Percentiles rank a stretch among this genome's conserved stretches.
Conservation (phyloP, 2,888 invertebrate genomes). For the Dryocosmus kuriphilus region DNA sequence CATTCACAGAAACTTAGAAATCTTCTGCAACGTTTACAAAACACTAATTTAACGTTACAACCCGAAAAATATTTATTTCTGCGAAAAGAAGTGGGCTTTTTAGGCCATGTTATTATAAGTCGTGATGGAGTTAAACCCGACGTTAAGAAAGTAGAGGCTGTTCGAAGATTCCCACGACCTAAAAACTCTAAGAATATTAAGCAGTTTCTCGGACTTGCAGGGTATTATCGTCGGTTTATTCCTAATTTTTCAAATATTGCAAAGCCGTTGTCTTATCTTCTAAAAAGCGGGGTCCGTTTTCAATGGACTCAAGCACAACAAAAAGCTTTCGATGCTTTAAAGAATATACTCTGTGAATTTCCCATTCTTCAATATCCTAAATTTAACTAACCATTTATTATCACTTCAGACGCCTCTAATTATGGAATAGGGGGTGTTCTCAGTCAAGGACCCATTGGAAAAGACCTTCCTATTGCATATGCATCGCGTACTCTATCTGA, state of each 20-base stretch:
- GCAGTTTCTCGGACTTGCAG: background rate
- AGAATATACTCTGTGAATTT: slow-evolving; percentile 24
- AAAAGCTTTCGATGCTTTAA: slow-evolving; percentile 36
- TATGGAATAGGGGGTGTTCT: background rate
- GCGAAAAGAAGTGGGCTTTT: background rate
- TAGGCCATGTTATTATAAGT: background rate
- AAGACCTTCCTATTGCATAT: background rate
- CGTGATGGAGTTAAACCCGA: background rate
- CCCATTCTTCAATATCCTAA: slow-evolving; percentile 23
- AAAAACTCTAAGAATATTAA: background rate
- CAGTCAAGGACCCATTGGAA: background rate
- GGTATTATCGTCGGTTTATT: slow-evolving; percentile 25
- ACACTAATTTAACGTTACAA: slow-evolving; percentile 53
- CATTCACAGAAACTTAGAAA: background rate
- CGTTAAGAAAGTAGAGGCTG: background rate
- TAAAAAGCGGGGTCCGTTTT: slow-evolving; percentile 54
- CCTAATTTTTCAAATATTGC: slow-evolving; percentile 50
- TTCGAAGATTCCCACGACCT: background rate
- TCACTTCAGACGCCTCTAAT: background rate
- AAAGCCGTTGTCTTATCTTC: slow-evolving; percentile 59
- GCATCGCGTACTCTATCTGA: background rate
- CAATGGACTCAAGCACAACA: slow-evolving; percentile 50
- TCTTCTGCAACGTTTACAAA: background rate
- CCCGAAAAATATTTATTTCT: background rate
- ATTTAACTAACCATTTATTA: background rate